A percentile compares a stretch with the other conserved stretches of the same genome.
phyloP scores from a whole-genome alignment of 2,113 vertebrate genomes.

The Budorcas taxicolor region DNA sequence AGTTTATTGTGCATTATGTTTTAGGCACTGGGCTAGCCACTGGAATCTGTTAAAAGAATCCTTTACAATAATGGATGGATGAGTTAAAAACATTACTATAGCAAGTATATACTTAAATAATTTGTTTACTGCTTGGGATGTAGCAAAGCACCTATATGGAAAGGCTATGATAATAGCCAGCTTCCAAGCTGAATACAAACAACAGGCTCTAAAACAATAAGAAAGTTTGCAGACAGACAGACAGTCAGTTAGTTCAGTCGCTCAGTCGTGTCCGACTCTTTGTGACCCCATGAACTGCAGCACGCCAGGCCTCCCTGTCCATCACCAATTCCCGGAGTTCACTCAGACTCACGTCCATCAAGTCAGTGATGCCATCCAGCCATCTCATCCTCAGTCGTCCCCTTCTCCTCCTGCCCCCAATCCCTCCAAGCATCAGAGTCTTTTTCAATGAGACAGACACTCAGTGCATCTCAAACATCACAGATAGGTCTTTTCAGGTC shows the following conservation, averaged over 20 bases:
- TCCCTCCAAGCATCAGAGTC: too few species aligned
- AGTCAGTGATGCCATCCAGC: too few species aligned
- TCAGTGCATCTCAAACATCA: background rate
- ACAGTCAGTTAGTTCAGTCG: too few species aligned
- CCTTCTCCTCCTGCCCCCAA: too few species aligned
- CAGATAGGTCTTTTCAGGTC: slow-evolving; percentile 47
- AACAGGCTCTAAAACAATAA: background rate
- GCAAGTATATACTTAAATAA: slow-evolving; percentile 9
- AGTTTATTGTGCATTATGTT: background rate
- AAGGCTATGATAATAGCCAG: slow-evolving; percentile 36
- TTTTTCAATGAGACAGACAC: background rate
- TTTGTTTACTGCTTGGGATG: slow-evolving; percentile 26
- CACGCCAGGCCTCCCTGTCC: too few species aligned
- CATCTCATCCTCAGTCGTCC: too few species aligned
- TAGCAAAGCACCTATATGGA: slow-evolving; percentile 27
- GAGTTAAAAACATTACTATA: slow-evolving; percentile 41
- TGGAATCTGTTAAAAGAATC: slow-evolving; percentile 43
- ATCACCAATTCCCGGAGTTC: too few species aligned
- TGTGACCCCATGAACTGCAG: too few species aligned
- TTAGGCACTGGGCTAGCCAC: background rate
- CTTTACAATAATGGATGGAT: background rate
- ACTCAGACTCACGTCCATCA: too few species aligned
- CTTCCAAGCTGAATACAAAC: slow-evolving; percentile 34
- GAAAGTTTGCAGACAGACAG: background rate
- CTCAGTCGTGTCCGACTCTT: too few species aligned